Percentiles rank a stretch among this genome's conserved stretches.
phyloP scores from a whole-genome alignment of 1,140 invertebrate genomes.

The Zaprionus camerounensis region DNA sequence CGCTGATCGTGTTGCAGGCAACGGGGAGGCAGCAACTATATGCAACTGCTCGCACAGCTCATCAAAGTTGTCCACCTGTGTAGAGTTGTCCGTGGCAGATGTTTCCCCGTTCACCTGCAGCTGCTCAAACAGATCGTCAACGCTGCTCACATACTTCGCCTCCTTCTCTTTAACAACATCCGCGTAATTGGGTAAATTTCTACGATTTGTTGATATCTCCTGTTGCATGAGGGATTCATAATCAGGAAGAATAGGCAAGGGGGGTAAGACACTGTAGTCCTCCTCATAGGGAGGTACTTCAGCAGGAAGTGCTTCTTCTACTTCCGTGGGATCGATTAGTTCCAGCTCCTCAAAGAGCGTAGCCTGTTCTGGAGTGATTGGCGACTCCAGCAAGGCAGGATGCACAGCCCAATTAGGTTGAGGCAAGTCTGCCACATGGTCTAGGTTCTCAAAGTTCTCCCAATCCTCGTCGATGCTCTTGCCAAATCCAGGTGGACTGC shows the following conservation, averaged over 20 bases:
- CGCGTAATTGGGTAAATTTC: conserved; percentile 59
- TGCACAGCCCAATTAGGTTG: conserved; percentile 53
- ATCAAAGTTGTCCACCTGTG: conserved; percentile 51
- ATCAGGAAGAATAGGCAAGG: conserved; percentile 50
- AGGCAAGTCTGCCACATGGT: conserved; percentile 35
- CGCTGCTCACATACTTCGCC: conserved; percentile 51
- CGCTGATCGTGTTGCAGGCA: conserved; percentile 13
- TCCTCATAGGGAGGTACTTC: conserved; percentile 63
- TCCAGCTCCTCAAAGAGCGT: conserved; percentile 55
- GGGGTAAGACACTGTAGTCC: conserved; percentile 11
- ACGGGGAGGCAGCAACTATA: conserved; percentile 17
- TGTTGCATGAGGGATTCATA: conserved; percentile 69
- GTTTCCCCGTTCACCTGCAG: conserved; percentile 32
- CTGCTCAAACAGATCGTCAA: conserved; percentile 68
- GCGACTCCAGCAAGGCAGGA: conserved; percentile 39
- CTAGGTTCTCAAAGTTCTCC: conserved; percentile 75
- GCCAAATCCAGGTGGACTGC: conserved; percentile 73
- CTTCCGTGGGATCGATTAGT: conserved; percentile 34
- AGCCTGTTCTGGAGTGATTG: conserved; percentile 34
- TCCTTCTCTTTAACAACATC: conserved; percentile 43
- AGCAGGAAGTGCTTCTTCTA: neutral
- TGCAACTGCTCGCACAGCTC: conserved; percentile 60
- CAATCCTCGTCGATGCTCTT: conserved; percentile 81
- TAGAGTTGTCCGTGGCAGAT: neutral
- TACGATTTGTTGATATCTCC: conserved; percentile 33